Percentiles rank a stretch among this genome's conserved stretches.
Conservation (phyloP, 2,797 vertebrate species). For the Sebastes glaucus region DNA sequence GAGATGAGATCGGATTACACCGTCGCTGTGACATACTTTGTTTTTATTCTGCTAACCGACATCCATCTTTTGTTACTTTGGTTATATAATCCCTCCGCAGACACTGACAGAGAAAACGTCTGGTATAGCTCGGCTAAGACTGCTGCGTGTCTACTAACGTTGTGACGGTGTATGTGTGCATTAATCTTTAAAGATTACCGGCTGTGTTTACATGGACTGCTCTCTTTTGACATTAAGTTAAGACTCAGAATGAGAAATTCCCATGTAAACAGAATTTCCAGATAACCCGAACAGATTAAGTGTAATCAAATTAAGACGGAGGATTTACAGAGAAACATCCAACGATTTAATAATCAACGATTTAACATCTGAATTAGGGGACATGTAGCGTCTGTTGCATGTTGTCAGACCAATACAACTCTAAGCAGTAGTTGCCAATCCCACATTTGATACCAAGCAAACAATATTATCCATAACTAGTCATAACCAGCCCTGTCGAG, state of each 20-base stretch:
- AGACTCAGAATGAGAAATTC: background rate
- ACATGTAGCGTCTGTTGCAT: background rate
- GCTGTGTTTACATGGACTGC: conserved; percentile 8
- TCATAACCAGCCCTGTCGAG: background rate
- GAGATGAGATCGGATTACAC: conserved; percentile 17
- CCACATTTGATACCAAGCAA: no score
- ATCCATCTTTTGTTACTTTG: conserved; percentile 50
- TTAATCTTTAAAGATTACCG: background rate
- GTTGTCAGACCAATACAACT: no score
- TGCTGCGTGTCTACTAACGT: background rate
- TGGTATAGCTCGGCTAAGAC: background rate
- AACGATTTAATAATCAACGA: background rate
- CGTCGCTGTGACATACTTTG: conserved; percentile 6
- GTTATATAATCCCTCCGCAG: conserved; percentile 54
- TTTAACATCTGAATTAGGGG: background rate
- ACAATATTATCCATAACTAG: background rate
- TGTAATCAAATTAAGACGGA: background rate
- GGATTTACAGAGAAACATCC: background rate
- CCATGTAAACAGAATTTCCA: background rate
- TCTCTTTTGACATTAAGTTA: background rate
- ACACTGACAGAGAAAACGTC: conserved; percentile 12
- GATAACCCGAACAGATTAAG: background rate
- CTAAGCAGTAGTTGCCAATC: no score
- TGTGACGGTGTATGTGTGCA: background rate
- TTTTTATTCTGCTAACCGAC: conserved; percentile 6